Conservation (phyloP, 2,888 invertebrate species). For the Amaurobius ferox region DNA sequence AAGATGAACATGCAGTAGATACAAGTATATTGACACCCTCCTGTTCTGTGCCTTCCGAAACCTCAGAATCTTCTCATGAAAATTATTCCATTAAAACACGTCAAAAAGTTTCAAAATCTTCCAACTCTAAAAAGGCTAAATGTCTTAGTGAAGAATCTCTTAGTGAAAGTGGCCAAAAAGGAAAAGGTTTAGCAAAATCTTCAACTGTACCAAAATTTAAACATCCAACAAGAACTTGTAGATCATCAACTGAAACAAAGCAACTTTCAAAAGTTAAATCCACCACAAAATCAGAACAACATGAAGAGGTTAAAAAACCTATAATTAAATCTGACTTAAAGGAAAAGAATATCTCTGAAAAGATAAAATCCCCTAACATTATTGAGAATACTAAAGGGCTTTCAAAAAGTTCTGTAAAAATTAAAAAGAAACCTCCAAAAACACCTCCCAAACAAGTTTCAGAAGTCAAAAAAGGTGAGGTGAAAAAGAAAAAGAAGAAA, state of each 20-base stretch:
- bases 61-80: conserved; percentile 32
- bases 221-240: conserved; percentile 49
- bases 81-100: conserved; percentile 61
- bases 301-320: conserved; percentile 29
- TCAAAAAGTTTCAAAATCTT: conserved; percentile 50
- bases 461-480: conserved; percentile 49
- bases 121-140: conserved; percentile 37
- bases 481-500: conserved; percentile 59
- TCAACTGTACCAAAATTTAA: conserved; percentile 35
- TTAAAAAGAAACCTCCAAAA: conserved; percentile 31
- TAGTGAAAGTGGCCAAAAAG: conserved; percentile 36
- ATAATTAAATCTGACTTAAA: conserved; percentile 25
- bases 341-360: neutral
- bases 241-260: conserved; percentile 36
- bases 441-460: conserved; percentile 1
- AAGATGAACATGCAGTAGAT: neutral
- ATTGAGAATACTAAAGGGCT: neutral
- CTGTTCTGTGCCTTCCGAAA: conserved; percentile 34
- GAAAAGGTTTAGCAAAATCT: conserved; percentile 23
- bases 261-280: neutral
- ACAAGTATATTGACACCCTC: neutral
- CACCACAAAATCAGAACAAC: conserved; percentile 19
- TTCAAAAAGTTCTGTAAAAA: conserved; percentile 14
- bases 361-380: conserved; percentile 31
- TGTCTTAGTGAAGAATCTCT: conserved; percentile 11